Evolutionary conservation across 1,140 invertebrate species (phyloP).

Genomic region (Habropoda laboriosa): DNA sequence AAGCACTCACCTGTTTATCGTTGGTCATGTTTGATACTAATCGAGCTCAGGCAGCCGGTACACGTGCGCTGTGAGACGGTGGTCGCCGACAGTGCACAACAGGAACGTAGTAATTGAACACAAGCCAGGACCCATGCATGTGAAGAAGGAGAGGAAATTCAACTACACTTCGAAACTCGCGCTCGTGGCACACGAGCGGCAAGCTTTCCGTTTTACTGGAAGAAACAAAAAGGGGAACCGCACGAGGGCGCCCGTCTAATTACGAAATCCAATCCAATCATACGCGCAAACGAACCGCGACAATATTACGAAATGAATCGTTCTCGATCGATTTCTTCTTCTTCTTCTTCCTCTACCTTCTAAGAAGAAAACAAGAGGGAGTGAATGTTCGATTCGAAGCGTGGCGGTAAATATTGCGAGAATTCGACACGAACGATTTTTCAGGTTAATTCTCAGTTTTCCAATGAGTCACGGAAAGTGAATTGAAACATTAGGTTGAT

Average conservation of each 20-base stretch:
- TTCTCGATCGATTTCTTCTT: not conserved
- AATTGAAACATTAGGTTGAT: not conserved
- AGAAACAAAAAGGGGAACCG: constrained; percentile 68
- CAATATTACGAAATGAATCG: not conserved
- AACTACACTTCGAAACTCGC: constrained; percentile 17
- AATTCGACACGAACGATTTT: not conserved
- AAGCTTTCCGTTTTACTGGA: constrained; percentile 71
- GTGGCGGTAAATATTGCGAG: not conserved
- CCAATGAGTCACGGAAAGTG: not conserved
- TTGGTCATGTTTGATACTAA: constrained; percentile 77
- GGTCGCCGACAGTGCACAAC: constrained; percentile 58
- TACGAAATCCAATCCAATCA: constrained; percentile 36
- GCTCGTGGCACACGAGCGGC: constrained; percentile 13
- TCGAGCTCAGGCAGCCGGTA: constrained; percentile 42
- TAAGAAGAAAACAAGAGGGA: too few species aligned
- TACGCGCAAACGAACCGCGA: not conserved
- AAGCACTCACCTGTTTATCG: constrained; percentile 78
- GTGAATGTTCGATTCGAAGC: not conserved
- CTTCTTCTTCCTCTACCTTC: not conserved
- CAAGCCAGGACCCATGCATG: constrained; percentile 78
- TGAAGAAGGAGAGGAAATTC: constrained; percentile 43
- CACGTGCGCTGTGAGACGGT: constrained; percentile 49
- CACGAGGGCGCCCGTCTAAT: constrained; percentile 42
- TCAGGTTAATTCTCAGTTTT: not conserved
- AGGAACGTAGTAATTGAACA: constrained; percentile 63